Percentiles rank a stretch among this genome's conserved stretches.
These are phyloP conservation scores for Thripadectes ignobilis DNA, from an alignment of 2,797 vertebrate genomes.

Conservation along the genomic window DNA sequence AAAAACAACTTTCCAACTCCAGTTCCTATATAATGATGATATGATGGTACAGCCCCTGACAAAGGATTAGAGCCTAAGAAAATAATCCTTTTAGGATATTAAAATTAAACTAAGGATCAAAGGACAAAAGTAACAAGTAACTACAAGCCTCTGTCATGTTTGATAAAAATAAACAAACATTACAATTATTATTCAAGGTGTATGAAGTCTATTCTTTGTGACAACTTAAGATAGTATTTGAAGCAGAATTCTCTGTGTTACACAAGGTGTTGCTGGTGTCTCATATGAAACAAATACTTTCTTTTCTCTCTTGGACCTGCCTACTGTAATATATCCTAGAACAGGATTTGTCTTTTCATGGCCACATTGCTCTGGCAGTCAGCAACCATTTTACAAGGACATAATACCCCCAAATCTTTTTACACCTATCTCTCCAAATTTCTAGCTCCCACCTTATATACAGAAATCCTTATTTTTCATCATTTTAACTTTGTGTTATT, in stretches of 20 bases:
- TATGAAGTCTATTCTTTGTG: not conserved
- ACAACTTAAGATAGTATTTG: not conserved
- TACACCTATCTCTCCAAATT: not conserved
- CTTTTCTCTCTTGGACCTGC: not conserved
- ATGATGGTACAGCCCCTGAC: not conserved
- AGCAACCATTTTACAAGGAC: not conserved
- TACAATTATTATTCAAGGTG: not conserved
- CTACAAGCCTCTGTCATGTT: not conserved
- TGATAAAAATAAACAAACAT: not conserved
- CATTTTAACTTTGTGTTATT: not conserved
- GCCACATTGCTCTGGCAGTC: not conserved
- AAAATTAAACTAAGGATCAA: conserved; percentile 14
- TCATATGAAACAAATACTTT: not conserved
- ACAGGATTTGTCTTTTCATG: not conserved
- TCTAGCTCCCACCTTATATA: not conserved
- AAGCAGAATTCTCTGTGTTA: not conserved
- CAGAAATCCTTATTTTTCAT: not conserved
- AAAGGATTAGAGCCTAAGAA: not conserved
- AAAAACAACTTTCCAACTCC: not conserved
- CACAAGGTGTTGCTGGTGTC: not conserved
- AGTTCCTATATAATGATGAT: not conserved
- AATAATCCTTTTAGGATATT: conserved; percentile 16
- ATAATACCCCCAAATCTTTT: not conserved
- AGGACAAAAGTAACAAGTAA: not conserved
- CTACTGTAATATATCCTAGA: not conserved